Base-by-base conservation (phyloP, 2,113 vertebrate genomes). In the Perca schrenkii region DNA sequence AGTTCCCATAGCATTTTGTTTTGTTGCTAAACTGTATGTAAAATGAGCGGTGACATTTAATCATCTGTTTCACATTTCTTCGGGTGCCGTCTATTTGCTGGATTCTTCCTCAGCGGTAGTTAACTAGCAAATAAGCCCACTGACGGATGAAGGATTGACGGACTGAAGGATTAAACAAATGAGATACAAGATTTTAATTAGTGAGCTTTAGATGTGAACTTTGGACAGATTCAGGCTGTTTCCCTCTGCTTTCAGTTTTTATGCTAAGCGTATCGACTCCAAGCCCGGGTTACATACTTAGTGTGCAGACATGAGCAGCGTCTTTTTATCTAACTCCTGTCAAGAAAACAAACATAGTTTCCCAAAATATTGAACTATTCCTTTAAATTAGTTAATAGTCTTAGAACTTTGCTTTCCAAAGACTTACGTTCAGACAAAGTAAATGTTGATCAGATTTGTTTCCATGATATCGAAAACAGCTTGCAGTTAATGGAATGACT, bases 401-500 rank as follows among this genome's bases (percentile, higher is more conserved):
- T 68, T 64, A 4, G 19, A 31, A 22, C 25, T 16, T 28, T n/a
- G 10, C 2, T 12, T 4, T 71, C 34, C 13, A 34, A 74, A 25
- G 17, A 47, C 8, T 15, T 50, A 12, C 17, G 22, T 31, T 75
- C 3, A 34, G 40, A 74, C 62, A 40, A 28, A 43, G 34, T 36
- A n/a, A 71, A 49, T 49, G 31, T n/a, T 63, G 22, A 46, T 60
- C 52, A 22, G 50, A 57, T 61, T 80, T 56, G 28, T 56, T 79
- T 66, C 52, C 65, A 46, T 56, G 43, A 64, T 36, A 31, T 49
- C 19, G 0, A 43, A 66, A 81, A 61, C 36, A 52, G 62, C 50
- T 63, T 69, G 57, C 63, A 21, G 14, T 56, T 31, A 34, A 62
- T 43, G 17, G 34, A 16, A 49, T 81, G 84, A 79, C 64, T 69